Evolutionary conservation across 2,888 invertebrate species (phyloP).

Genomic region (Drosophila subsilvestris): DNA sequence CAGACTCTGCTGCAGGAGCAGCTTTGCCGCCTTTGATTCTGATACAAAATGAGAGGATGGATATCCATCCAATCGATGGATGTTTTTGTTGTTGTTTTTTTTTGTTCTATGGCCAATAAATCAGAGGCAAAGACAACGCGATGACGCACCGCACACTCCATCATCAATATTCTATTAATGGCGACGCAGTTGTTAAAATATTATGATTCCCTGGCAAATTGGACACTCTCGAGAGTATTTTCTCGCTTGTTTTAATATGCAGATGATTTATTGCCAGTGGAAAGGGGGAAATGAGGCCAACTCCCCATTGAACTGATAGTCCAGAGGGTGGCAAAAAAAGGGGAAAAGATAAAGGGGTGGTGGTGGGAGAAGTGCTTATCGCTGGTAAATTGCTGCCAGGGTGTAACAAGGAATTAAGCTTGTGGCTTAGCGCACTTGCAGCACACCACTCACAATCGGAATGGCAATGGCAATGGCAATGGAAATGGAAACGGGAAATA

Average conservation of each 20-base stretch:
- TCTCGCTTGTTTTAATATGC: conserved; percentile 55
- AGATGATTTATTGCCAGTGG: conserved; percentile 63
- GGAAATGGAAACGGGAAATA: conserved; percentile 39
- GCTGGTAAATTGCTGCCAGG: conserved; percentile 64
- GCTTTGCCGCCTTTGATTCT: conserved; percentile 24
- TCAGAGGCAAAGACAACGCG: conserved; percentile 41
- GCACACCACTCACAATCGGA: conserved; percentile 33
- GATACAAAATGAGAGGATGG: background rate
- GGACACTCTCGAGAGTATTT: conserved; percentile 63
- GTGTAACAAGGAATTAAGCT: conserved; percentile 59
- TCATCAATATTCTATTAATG: conserved; percentile 62
- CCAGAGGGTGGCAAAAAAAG: conserved; percentile 51
- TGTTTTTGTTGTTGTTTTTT: background rate
- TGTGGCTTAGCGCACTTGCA: conserved; percentile 60
- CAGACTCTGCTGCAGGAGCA: conserved; percentile 5
- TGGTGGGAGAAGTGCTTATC: conserved; percentile 53
- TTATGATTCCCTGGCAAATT: conserved; percentile 54
- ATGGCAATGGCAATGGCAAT: conserved; percentile 33
- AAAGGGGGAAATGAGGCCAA: conserved; percentile 51
- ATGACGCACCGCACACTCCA: conserved; percentile 45
- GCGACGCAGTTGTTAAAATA: conserved; percentile 71
- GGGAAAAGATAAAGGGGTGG: background rate
- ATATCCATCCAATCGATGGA: conserved; percentile 7
- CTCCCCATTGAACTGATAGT: conserved; percentile 49
- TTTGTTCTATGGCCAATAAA: conserved; percentile 49